Percentiles rank a stretch among this genome's conserved stretches.
These are phyloP conservation scores for Cottus gobio DNA, from an alignment of 2,113 vertebrate genomes.

Conservation along the genomic window DNA sequence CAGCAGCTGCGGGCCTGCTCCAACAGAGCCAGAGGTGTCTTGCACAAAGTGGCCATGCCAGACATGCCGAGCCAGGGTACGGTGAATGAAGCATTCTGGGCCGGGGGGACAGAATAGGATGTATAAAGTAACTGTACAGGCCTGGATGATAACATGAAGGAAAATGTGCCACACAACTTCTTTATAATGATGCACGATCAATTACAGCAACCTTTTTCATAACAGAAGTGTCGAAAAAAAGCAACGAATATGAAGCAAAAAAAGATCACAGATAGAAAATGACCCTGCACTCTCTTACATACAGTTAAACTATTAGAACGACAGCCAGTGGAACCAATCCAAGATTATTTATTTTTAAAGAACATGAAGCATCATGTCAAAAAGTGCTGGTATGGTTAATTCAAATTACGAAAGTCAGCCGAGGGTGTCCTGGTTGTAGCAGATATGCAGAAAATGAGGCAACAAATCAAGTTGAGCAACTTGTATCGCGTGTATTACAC, in stretches of 20 bases:
- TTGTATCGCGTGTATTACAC: neutral
- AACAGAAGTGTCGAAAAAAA: neutral
- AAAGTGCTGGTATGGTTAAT: neutral
- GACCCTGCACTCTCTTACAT: neutral
- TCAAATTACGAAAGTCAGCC: neutral
- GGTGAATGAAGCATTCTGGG: slow-evolving; percentile 89
- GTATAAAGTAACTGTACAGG: neutral
- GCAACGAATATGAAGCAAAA: neutral
- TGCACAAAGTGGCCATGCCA: slow-evolving; percentile 84
- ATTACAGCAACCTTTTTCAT: neutral
- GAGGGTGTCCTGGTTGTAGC: neutral
- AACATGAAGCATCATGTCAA: neutral
- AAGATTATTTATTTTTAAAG: neutral
- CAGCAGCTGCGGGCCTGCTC: slow-evolving; percentile 90
- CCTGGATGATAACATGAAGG: neutral
- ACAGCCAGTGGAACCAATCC: neutral
- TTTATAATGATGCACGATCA: neutral
- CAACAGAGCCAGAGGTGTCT: slow-evolving; percentile 89
- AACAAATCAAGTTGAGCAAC: neutral
- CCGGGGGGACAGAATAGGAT: slow-evolving; percentile 16
- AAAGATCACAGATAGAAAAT: neutral
- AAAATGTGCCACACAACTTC: neutral
- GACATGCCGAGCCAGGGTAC: slow-evolving; percentile 94
- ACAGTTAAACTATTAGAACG: neutral
- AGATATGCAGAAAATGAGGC: neutral